These are phyloP conservation scores for Ardeotis arabs DNA, from an alignment of 2,113 vertebrate species.

Conservation along the genomic window DNA sequence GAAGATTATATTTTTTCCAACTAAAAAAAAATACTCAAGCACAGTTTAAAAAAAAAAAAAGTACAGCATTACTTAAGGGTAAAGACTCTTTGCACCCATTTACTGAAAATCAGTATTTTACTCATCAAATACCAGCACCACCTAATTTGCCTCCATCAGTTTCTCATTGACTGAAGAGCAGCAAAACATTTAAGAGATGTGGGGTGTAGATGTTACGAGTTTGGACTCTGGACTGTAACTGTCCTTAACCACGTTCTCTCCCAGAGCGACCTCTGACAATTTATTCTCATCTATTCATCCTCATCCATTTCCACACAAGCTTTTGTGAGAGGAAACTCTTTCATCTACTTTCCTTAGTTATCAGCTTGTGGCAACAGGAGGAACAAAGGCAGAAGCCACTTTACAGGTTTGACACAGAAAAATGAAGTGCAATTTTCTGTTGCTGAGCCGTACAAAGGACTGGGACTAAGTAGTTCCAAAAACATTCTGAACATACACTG, in stretches of 20 bases:
- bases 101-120: background rate
- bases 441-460: background rate
- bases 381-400: background rate
- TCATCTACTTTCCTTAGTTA: background rate
- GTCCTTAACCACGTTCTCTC: background rate
- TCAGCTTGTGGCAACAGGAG: background rate
- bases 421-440: background rate
- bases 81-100: background rate
- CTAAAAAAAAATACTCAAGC: background rate
- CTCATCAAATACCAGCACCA: background rate
- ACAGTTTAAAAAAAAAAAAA: background rate
- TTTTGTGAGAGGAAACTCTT: background rate
- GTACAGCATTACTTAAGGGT: background rate
- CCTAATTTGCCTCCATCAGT: background rate
- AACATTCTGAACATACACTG: background rate
- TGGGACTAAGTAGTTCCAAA: background rate
- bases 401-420: background rate
- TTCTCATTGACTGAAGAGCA: background rate
- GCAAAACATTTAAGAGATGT: background rate
- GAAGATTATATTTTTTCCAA: background rate
- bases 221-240: background rate
- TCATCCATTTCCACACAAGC: background rate
- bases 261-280: background rate
- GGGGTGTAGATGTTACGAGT: background rate
- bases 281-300: background rate